Percentiles rank a stretch among this genome's conserved stretches.
These are phyloP conservation scores for Uloborus plumipes DNA, from an alignment of 2,888 invertebrate species.

Conservation along the genomic window DNA sequence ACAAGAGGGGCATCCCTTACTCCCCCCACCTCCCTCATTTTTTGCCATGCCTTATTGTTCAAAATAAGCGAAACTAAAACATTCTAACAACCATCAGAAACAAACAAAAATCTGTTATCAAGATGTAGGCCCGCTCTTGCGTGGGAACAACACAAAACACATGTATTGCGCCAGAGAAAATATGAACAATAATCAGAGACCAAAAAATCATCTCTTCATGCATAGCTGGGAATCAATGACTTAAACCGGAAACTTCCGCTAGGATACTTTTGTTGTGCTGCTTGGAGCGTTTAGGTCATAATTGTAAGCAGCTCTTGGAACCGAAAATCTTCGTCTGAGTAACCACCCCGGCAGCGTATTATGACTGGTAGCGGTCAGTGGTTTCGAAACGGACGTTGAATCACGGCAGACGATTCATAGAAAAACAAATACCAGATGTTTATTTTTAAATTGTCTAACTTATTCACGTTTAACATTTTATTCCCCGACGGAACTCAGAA, in stretches of 20 bases:
- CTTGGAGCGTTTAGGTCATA: slow-evolving; percentile 3
- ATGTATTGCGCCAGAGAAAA: slow-evolving; percentile 2
- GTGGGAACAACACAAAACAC: neutral
- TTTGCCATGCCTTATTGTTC: too few species aligned
- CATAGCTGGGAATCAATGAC: slow-evolving; percentile 18
- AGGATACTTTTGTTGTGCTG: slow-evolving; percentile 4
- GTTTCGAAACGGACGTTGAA: neutral
- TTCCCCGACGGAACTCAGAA: too few species aligned
- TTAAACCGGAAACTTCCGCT: slow-evolving; percentile 14
- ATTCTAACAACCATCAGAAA: neutral
- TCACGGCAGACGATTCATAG: too few species aligned
- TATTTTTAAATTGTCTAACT: too few species aligned
- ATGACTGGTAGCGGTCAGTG: neutral
- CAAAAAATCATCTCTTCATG: slow-evolving; percentile 4
- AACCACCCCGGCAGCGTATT: too few species aligned
- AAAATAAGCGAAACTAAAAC: too few species aligned
- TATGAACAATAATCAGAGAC: neutral
- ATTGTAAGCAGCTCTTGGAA: slow-evolving; percentile 3
- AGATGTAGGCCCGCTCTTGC: slow-evolving; percentile 2
- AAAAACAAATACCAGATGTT: too few species aligned
- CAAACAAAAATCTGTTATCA: slow-evolving; percentile 1
- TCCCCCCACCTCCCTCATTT: too few species aligned
- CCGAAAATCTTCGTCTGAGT: too few species aligned
- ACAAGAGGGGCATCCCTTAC: too few species aligned
- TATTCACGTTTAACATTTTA: too few species aligned